These are phyloP conservation scores for Siniperca scherzeri DNA, from an alignment of 2,797 vertebrate species.

Conservation along the genomic window DNA sequence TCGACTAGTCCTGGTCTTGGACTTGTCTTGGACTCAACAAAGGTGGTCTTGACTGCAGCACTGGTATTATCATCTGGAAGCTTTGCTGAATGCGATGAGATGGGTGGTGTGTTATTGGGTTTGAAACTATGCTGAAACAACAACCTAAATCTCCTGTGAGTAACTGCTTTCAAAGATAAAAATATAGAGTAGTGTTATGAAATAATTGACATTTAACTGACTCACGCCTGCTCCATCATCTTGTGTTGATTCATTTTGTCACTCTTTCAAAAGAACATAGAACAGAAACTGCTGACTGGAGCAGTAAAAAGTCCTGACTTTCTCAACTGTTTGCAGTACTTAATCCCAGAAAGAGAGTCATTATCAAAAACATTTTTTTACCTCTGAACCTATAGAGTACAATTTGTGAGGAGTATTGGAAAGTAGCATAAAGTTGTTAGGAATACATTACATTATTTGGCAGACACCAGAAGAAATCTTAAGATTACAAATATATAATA, in stretches of 20 bases:
- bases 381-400: background rate
- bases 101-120: background rate
- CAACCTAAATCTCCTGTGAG: background rate
- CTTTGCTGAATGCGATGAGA: background rate
- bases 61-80: too few relatives aligned
- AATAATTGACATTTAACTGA: background rate
- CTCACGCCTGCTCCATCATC: background rate
- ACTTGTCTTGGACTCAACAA: too few relatives aligned
- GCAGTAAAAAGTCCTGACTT: background rate
- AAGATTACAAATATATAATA: background rate
- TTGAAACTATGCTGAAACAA: too few relatives aligned
- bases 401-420: background rate
- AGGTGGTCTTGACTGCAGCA: too few relatives aligned
- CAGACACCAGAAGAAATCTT: too few relatives aligned
- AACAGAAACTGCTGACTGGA: slow-evolving; percentile 46
- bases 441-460: background rate
- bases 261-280: background rate
- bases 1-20: too few relatives aligned
- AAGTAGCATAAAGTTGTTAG: background rate
- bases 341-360: slow-evolving; percentile 15
- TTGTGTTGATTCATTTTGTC: background rate
- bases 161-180: background rate
- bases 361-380: background rate
- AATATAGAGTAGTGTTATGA: background rate
- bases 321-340: slow-evolving; percentile 1